phyloP scores from a whole-genome alignment of 2,888 invertebrate genomes.

The Lycocerus yunnanus region DNA sequence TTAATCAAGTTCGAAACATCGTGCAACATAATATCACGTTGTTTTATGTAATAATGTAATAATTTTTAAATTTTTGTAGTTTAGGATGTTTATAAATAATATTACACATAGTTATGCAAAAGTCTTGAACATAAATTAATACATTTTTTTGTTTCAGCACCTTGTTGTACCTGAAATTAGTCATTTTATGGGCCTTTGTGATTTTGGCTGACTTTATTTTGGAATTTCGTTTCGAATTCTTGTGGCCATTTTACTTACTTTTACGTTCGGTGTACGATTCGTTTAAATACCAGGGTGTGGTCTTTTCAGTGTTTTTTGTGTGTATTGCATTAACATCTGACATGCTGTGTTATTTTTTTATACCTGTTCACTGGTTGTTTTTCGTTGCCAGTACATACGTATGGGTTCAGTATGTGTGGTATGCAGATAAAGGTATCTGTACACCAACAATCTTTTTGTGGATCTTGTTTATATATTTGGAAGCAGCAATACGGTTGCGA shows the following conservation, averaged over 20 bases:
- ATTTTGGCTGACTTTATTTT: slow-evolving; percentile 94
- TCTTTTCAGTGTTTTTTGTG: slow-evolving; percentile 97
- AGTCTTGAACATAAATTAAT: not conserved
- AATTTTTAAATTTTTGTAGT: too few species aligned
- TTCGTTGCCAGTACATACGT: slow-evolving; percentile 98
- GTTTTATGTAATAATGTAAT: too few species aligned
- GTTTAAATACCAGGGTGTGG: slow-evolving; percentile 97
- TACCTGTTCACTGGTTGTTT: slow-evolving; percentile 97
- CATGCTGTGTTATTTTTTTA: slow-evolving; percentile 98
- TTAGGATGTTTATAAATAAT: too few species aligned
- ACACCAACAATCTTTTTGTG: slow-evolving; percentile 92
- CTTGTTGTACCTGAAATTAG: slow-evolving; percentile 92
- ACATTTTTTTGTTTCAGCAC: slow-evolving; percentile 73
- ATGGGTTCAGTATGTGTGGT: slow-evolving; percentile 98
- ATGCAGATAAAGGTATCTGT: slow-evolving; percentile 93
- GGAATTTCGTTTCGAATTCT: slow-evolving; percentile 98
- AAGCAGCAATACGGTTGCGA: slow-evolving; percentile 85
- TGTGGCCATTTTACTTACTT: slow-evolving; percentile 98
- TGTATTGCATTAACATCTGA: slow-evolving; percentile 97
- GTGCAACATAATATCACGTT: not conserved
- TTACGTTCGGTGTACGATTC: slow-evolving; percentile 95
- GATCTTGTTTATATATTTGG: slow-evolving; percentile 92
- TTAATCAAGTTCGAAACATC: not conserved
- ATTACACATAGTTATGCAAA: not conserved
- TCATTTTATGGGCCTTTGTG: slow-evolving; percentile 92